Conservation (phyloP, 2,113 vertebrate species). For the Ahaetulla prasina region DNA sequence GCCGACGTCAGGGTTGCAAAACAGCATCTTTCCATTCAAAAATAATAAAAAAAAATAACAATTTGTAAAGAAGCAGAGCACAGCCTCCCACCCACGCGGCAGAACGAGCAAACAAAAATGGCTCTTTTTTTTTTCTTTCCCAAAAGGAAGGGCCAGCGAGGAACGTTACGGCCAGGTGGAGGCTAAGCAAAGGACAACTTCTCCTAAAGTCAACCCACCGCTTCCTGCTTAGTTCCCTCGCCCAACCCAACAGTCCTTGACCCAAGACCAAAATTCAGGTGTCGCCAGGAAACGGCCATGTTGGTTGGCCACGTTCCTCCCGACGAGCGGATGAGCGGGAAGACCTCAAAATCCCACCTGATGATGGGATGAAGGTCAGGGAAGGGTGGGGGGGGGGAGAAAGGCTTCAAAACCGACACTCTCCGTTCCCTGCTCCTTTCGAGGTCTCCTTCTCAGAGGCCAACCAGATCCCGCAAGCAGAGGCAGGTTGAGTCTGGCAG, state of each 20-base stretch:
- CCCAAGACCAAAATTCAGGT: background rate
- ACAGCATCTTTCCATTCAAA: background rate
- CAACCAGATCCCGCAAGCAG: conserved; percentile 43
- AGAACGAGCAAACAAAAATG: fast-evolving
- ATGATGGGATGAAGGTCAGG: background rate
- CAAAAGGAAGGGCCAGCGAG: background rate
- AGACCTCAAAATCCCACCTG: background rate
- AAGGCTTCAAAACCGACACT: background rate
- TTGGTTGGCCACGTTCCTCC: background rate
- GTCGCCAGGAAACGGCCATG: background rate
- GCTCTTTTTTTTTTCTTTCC: background rate
- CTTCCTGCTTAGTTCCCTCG: background rate
- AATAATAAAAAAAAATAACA: too few relatives aligned
- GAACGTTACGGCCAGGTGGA: background rate
- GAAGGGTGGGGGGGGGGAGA: background rate
- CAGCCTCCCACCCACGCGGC: background rate
- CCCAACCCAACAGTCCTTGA: background rate
- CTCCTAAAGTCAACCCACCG: background rate
- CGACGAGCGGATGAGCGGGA: background rate
- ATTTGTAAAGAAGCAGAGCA: background rate
- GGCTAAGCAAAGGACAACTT: conserved; percentile 18
- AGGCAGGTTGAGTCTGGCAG: conserved; percentile 32
- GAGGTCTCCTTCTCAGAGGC: conserved; percentile 33
- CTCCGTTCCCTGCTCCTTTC: background rate
- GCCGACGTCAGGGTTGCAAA: background rate